phyloP scores from a whole-genome alignment of 1,140 invertebrate species.

The fruit fly (Drosophila melanogaster) region Release_6_plus_ISO1_MT NT_033779.5:697501-698000 shows the following conservation, averaged over 20 bases:
- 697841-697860: not conserved
- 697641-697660: constrained; percentile 52
- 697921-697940: constrained; percentile 69
- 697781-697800: not conserved
- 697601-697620: constrained; percentile 84
- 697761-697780: not conserved
- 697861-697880: not conserved
- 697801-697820: not conserved
- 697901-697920: not conserved
- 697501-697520: constrained; percentile 44
- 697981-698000: constrained; percentile 29
- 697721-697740: not conserved
- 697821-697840: not conserved
- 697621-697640: constrained; percentile 75
- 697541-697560: constrained; percentile 84
- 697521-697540: constrained; percentile 46
- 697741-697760: not conserved
- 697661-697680: constrained; percentile 35
- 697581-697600: constrained; percentile 74
- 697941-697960: constrained; percentile 16
- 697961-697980: constrained; percentile 18
- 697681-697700: not conserved
- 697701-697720: constrained; percentile 50
- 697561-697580: constrained; percentile 76
- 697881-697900: not conserved